Conservation (phyloP, 2,113 vertebrate genomes). For the Platanista minor region DNA sequence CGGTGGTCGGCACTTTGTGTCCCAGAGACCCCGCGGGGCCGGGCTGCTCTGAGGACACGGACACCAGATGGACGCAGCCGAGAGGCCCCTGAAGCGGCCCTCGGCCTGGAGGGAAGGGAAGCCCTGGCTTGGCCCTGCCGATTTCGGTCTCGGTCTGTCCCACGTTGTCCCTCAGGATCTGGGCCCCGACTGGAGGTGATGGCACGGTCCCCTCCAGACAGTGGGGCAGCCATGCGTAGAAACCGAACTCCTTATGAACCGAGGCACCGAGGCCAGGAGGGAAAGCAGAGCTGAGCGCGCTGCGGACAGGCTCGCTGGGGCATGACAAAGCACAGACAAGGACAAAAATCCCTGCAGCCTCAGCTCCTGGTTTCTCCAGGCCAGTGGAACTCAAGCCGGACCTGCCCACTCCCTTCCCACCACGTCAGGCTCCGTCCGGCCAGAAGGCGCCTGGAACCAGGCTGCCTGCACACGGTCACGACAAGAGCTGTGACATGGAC, state of each 20-base stretch:
- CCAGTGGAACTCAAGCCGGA: rapidly evolving
- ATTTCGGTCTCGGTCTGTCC: neutral
- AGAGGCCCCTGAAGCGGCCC: neutral
- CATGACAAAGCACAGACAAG: rapidly evolving
- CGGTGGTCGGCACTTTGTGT: rapidly evolving
- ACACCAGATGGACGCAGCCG: too few species aligned
- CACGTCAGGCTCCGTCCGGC: rapidly evolving
- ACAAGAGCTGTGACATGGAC: neutral
- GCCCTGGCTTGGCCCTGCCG: too few species aligned
- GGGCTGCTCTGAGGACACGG: neutral
- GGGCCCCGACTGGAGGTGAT: neutral
- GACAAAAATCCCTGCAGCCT: rapidly evolving
- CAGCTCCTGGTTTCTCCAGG: neutral
- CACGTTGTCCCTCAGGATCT: neutral
- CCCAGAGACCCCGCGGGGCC: neutral
- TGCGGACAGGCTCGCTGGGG: rapidly evolving
- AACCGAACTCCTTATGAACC: too few species aligned
- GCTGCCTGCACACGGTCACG: too few species aligned
- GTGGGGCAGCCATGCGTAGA: neutral
- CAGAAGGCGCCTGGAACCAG: neutral
- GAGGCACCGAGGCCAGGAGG: neutral
- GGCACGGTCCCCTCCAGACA: neutral
- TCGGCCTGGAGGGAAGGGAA: too few species aligned
- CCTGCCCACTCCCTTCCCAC: rapidly evolving
- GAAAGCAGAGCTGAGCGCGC: neutral